These are phyloP conservation scores for Gymnorhina tibicen DNA, from an alignment of 2,113 vertebrate species.

Conservation along the genomic window DNA sequence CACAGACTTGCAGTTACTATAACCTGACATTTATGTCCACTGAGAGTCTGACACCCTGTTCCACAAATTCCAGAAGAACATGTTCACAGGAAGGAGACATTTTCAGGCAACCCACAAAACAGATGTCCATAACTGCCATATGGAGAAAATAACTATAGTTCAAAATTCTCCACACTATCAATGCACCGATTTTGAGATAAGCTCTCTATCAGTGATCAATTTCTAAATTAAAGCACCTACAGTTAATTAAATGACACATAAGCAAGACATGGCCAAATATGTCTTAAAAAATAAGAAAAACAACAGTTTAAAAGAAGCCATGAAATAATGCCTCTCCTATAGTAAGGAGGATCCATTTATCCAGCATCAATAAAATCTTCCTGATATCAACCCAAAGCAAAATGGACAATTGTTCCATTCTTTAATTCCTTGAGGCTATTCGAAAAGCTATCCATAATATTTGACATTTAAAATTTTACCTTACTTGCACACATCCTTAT, in stretches of 20 bases:
- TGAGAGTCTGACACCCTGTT: background rate
- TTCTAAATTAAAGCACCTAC: background rate
- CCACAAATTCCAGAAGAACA: background rate
- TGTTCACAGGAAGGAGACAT: background rate
- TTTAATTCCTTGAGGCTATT: background rate
- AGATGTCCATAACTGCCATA: background rate
- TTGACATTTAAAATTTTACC: background rate
- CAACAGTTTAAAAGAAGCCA: background rate
- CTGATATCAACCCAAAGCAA: background rate
- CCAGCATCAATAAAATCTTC: background rate
- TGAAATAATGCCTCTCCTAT: background rate
- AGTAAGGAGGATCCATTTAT: background rate
- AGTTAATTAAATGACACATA: background rate
- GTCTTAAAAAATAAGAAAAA: background rate
- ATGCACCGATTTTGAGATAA: background rate
- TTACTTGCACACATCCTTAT: background rate
- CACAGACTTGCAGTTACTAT: background rate
- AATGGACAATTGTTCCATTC: background rate
- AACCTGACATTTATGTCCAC: background rate
- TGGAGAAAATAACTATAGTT: background rate
- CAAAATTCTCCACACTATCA: background rate
- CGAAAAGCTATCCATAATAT: background rate
- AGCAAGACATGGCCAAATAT: background rate
- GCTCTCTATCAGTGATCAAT: background rate
- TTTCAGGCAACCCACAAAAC: background rate